phyloP scores from a whole-genome alignment of 2,113 vertebrate genomes.

The rabbit (Oryctolagus cuniculus) region mOryCun1.1 NC_091438.1:35187501-35188000 shows the following conservation, averaged over 20 bases:
- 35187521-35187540: neutral
- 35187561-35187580: neutral
- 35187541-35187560: rapidly evolving
- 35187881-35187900: neutral
- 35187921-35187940: conserved; percentile 1
- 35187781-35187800: neutral
- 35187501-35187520: neutral
- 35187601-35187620: neutral
- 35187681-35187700: neutral
- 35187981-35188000: neutral
- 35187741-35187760: neutral
- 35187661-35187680: neutral
- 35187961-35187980: conserved; percentile 52
- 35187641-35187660: neutral
- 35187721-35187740: neutral
- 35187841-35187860: neutral
- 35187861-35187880: neutral
- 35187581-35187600: neutral
- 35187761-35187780: neutral
- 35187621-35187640: neutral
- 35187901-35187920: conserved; percentile 20
- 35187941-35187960: conserved; percentile 34
- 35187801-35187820: neutral
- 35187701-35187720: neutral
- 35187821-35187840: neutral